These are phyloP conservation scores for Clivina fossor DNA, from an alignment of 2,888 invertebrate genomes.

Conservation along the genomic window DNA sequence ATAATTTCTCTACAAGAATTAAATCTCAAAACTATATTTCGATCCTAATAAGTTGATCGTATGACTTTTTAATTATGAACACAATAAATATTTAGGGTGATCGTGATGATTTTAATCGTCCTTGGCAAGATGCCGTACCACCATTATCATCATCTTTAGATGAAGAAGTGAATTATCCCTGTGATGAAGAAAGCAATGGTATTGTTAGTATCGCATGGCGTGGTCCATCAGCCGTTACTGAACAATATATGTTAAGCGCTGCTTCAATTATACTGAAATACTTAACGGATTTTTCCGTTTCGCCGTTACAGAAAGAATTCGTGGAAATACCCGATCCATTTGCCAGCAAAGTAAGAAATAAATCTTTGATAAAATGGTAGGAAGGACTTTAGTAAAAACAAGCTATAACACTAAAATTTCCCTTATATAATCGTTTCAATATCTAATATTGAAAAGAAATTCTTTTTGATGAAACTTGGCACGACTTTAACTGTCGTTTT, in stretches of 20 bases:
- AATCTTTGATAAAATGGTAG: too few relatives aligned
- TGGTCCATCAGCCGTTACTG: conserved; percentile 67
- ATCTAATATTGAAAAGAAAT: too few relatives aligned
- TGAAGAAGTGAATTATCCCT: conserved; percentile 68
- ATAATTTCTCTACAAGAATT: too few relatives aligned
- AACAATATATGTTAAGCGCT: conserved; percentile 63
- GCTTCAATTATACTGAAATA: conserved; percentile 75
- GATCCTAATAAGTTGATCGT: too few relatives aligned
- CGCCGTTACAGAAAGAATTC: conserved; percentile 80
- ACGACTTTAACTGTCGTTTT: too few relatives aligned
- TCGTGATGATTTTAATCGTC: conserved; percentile 64
- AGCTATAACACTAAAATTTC: too few relatives aligned
- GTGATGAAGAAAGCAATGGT: conserved; percentile 83
- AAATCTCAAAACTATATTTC: too few relatives aligned
- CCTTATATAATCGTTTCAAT: too few relatives aligned
- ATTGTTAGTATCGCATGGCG: conserved; percentile 78
- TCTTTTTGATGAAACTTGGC: too few relatives aligned
- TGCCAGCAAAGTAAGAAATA: conserved; percentile 73
- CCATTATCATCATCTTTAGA: conserved; percentile 60
- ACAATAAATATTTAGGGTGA: conserved; percentile 51
- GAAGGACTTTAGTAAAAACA: too few relatives aligned
- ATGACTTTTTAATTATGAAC: background rate
- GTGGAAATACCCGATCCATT: conserved; percentile 80
- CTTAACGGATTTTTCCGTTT: conserved; percentile 82
- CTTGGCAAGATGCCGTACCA: conserved; percentile 76